Evolutionary conservation across 1,140 invertebrate genomes (phyloP), one percentile per base, ranked within the genome.

Genomic region (Drosophila bipectinata): DNA sequence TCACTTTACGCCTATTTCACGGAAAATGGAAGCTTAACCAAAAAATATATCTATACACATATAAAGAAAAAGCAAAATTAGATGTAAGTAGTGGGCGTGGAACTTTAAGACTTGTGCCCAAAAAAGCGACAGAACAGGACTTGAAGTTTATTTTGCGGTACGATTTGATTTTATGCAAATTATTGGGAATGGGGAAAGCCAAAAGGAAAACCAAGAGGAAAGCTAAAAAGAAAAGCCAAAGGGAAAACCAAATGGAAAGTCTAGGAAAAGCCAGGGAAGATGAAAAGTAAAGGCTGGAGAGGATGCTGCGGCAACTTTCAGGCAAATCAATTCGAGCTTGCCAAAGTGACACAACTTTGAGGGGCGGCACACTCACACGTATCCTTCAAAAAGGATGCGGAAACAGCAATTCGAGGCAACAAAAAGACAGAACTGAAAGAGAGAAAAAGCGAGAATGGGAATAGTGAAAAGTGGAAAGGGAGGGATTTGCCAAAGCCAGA

Each of bases 141-240:
- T 44, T 15, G 48, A 59, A 87, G 82, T 85, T 85, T 81, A 87
- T 85, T 85, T 85, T 81, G 72, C 69, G 79, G 68, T 87, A 69
- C 69, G 82, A 79, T 87, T 87, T 87, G 82, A 82, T 82, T 87
- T 85, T 87, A 85, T 85, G 82, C 82, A 85, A 85, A 85, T 87
- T 77, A 63, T 53, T 26, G 55, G 63, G 8, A 21, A 73, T 59
- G 68, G 53, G 30, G 41, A 14, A 14, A 6, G 45, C 9, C 34
- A 4, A 26, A 18, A 18, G 34, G 34, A 37, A 37, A 37, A 9
- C 34, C 34, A 52, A 21, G 21, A 21, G 34, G 41, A 32, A 51
- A 18, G 15, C 8, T 12, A 4, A 30, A 21, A 21, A 0, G 26
- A 4, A n/a, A 12, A 24, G 45, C 9, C 34, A 10, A 26, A 18